Evolutionary conservation across 2,113 vertebrate genomes (phyloP).

Genomic region (Corythornis cristatus): DNA sequence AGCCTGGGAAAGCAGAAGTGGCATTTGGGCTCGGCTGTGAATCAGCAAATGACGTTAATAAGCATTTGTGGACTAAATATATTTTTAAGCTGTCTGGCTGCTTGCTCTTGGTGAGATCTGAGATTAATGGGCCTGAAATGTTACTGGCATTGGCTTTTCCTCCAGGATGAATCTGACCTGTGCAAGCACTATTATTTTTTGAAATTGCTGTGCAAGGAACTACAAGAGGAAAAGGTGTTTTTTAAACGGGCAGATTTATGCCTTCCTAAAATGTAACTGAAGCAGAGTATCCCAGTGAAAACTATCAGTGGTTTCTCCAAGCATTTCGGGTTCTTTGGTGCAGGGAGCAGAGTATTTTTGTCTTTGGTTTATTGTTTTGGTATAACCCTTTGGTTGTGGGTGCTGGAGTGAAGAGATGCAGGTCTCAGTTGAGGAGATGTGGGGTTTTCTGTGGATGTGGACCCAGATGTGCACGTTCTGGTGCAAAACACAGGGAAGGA

Average conservation of each 20-base stretch:
- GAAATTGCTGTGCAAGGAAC: not conserved
- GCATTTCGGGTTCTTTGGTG: not conserved
- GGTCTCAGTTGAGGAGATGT: not conserved
- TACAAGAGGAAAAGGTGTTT: not conserved
- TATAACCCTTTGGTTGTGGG: not conserved
- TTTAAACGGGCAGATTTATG: not conserved
- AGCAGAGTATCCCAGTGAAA: not conserved
- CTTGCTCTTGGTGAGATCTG: constrained; percentile 20
- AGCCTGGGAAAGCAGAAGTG: constrained; percentile 22
- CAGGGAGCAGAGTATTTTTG: not conserved
- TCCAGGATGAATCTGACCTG: not conserved
- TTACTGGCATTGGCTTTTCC: not conserved
- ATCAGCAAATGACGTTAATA: constrained; percentile 58
- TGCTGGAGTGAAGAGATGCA: not conserved
- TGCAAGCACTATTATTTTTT: not conserved
- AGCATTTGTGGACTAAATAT: constrained; percentile 64
- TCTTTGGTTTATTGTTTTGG: not conserved
- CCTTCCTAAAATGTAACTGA: not conserved
- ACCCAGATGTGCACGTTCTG: not conserved
- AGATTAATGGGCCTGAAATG: constrained; percentile 46
- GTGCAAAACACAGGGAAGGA: not conserved
- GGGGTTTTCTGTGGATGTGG: not conserved
- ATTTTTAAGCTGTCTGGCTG: constrained; percentile 60
- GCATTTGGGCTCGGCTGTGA: constrained; percentile 42
- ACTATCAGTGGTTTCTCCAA: not conserved